Base-by-base conservation (phyloP, 92 coral and sea anemone species). In the Bergia puertoricense region DNA sequence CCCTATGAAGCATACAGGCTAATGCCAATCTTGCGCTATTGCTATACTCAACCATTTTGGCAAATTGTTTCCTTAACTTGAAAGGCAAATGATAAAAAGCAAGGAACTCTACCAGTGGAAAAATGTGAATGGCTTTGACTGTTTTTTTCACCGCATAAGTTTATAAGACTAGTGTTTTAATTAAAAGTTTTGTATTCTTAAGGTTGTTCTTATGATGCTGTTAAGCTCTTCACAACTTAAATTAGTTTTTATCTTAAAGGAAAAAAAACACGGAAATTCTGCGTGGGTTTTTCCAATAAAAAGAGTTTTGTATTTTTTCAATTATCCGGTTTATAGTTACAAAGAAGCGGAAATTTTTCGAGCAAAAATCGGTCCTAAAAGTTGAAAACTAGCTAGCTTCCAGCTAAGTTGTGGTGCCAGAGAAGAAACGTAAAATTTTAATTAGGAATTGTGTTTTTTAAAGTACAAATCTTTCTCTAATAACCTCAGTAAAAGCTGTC, bases 261-360 rank as follows among this genome's bases (percentile, higher is more conserved):
- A 46, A 46, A 46, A 15, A 51, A 51, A 51, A 51, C 1, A 51
- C 2, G 57, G 57, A 51, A 51, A 51, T 20, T 62, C 68, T 62
- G 68, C 68, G 68, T 62, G 68, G 68, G 68, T 62, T 62, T 62
- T 62, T 16, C 68, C 68, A 62, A 62, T 62, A 62, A 62, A 62
- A 62, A 16, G 16, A 23, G 16, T 62, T 62, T 16, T 62, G 3
- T 6, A 4, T 16, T 16, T 62, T 62, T 62, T 62, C 68, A 62
- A 16, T 62, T 62, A 62, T 62, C 23, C 30, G 30, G 23, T 62
- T 62, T 62, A 62, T 10, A 4, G 18, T 23, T 62, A 62, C 68
- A 62, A 62, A 62, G 68, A 62, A 62, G 23, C 22, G 6, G 23
- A 20, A 62, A 62, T 20, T 62, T 59, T 20, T 62, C 23, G 11